phyloP scores from a whole-genome alignment of 2,797 vertebrate species.

The Taenioides sp. region DNA sequence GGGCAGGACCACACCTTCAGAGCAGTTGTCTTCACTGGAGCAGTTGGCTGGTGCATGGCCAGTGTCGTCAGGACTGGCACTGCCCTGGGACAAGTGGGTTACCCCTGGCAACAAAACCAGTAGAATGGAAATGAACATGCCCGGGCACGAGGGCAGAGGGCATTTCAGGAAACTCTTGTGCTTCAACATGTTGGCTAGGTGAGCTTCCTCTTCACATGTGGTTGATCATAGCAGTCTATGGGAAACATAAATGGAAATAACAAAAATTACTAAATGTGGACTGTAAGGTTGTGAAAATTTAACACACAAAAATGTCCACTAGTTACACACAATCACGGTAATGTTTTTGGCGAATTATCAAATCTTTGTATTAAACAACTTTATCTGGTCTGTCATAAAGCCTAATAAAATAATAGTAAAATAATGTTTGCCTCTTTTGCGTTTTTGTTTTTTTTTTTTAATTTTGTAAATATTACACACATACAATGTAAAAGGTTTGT shows the following conservation, averaged over 20 bases:
- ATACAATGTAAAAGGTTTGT: no score
- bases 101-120: constrained; percentile 72
- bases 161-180: constrained; percentile 46
- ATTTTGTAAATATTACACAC: no score
- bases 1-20: constrained; percentile 83
- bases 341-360: not conserved
- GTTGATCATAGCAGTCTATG: constrained; percentile 28
- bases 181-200: constrained; percentile 55
- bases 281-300: not conserved
- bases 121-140: constrained; percentile 60
- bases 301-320: constrained; percentile 29
- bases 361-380: not conserved
- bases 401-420: not conserved
- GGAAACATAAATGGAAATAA: constrained; percentile 27
- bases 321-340: constrained; percentile 20
- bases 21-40: constrained; percentile 76
- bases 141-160: constrained; percentile 41
- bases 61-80: constrained; percentile 42
- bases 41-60: constrained; percentile 65
- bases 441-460: no score
- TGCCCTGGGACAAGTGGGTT: constrained; percentile 66
- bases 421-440: no score
- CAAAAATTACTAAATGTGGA: not conserved
- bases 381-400: not conserved
- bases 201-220: constrained; percentile 42